A percentile compares a stretch with the other conserved stretches of the same genome.
phyloP scores from a whole-genome alignment of 2,797 vertebrate species.

The Phrynocephalus forsythii region DNA sequence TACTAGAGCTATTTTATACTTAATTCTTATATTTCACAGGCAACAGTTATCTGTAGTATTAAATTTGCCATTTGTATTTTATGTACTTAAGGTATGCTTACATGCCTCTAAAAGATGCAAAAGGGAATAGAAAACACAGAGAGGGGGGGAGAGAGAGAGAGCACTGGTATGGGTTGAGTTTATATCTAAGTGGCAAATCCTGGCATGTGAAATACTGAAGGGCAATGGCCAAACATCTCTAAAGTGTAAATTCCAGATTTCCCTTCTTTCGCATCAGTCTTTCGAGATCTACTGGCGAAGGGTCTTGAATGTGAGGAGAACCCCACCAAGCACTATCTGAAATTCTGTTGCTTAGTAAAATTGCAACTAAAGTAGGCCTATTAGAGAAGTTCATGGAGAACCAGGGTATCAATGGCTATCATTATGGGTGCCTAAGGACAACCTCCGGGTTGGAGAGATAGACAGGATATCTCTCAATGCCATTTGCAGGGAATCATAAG shows the following conservation, averaged over 20 bases:
- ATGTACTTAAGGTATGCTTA: background rate
- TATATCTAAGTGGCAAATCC: background rate
- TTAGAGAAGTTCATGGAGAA: too few relatives aligned
- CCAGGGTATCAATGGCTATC: too few relatives aligned
- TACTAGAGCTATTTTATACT: conserved; percentile 18
- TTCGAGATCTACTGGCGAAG: background rate
- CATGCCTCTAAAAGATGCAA: background rate
- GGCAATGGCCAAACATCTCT: background rate
- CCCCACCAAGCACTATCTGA: too few relatives aligned
- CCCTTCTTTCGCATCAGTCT: too few relatives aligned
- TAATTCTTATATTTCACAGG: background rate
- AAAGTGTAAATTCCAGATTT: background rate
- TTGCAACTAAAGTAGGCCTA: too few relatives aligned
- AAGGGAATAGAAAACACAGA: background rate
- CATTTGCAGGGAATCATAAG: too few relatives aligned
- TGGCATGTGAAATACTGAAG: background rate
- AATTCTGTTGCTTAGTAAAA: too few relatives aligned
- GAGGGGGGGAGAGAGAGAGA: background rate
- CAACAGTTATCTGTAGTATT: background rate
- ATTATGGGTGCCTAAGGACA: too few relatives aligned
- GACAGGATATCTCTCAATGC: too few relatives aligned
- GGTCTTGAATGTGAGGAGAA: background rate
- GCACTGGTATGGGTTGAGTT: background rate
- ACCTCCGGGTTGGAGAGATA: too few relatives aligned
- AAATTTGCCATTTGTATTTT: background rate